Conservation (phyloP, 2,797 vertebrate genomes). For the Halcyon leucocephala region DNA sequence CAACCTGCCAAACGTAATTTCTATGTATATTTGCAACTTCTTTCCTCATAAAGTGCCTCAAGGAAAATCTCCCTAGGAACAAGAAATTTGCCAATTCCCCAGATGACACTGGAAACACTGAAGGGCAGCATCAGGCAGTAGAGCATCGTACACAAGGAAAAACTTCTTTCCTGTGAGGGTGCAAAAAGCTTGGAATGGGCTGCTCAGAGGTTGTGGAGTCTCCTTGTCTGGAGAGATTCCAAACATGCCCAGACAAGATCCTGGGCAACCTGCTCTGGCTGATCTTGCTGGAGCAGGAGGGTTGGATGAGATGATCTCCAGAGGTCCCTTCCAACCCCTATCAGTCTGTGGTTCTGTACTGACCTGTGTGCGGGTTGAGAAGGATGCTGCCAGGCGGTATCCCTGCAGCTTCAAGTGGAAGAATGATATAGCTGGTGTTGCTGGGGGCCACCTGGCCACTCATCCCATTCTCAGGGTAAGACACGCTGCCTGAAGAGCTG, state of each 20-base stretch:
- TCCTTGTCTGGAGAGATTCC: background rate
- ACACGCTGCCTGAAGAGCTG: slow-evolving; percentile 73
- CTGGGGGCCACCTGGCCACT: slow-evolving; percentile 77
- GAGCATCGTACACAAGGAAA: background rate
- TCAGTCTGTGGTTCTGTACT: background rate
- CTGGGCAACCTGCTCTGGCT: too few relatives aligned
- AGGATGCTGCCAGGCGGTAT: slow-evolving; percentile 95
- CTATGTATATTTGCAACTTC: background rate
- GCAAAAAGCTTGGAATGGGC: background rate
- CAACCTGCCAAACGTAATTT: background rate
- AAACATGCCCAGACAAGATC: background rate
- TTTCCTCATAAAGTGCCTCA: background rate
- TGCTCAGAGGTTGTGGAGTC: background rate
- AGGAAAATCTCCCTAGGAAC: background rate
- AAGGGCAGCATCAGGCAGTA: background rate
- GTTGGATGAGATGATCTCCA: background rate
- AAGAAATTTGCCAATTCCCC: background rate
- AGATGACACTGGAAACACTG: background rate
- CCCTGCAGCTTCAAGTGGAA: slow-evolving; percentile 89
- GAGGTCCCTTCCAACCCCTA: background rate
- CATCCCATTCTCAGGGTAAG: slow-evolving; percentile 81
- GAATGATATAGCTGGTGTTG: slow-evolving; percentile 87
- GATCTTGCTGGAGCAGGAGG: too few relatives aligned
- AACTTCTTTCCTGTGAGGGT: background rate
- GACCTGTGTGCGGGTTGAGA: slow-evolving; percentile 94